Percentiles rank a stretch among this genome's conserved stretches.
Conservation (phyloP, 2,113 vertebrate species). For the Ellobius talpinus region DNA sequence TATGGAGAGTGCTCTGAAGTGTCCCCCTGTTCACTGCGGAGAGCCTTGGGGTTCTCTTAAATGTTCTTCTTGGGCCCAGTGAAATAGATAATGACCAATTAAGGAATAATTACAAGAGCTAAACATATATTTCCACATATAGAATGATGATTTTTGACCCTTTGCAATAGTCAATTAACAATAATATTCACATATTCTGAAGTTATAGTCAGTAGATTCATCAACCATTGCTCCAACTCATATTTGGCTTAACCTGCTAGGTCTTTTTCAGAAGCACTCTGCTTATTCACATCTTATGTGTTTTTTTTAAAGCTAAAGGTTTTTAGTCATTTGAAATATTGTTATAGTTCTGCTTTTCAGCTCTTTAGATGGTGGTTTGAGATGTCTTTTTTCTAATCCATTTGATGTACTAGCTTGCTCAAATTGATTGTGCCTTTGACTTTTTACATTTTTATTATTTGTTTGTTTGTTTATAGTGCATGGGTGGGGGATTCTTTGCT, state of each 20-base stretch:
- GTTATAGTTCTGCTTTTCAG: not conserved
- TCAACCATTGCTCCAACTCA: not conserved
- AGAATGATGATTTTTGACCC: not conserved
- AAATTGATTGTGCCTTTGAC: not conserved
- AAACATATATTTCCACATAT: not conserved
- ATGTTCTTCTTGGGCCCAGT: not conserved
- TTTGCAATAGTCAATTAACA: not conserved
- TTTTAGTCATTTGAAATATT: slow-evolving; percentile 18
- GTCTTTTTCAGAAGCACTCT: not conserved
- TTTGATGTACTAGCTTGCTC: not conserved
- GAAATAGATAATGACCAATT: not conserved
- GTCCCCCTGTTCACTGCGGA: not conserved
- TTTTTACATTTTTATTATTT: not conserved
- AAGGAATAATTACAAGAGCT: not conserved
- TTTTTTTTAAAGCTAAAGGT: not conserved
- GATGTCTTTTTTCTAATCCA: not conserved
- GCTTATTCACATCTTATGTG: not conserved
- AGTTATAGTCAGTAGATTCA: not conserved
- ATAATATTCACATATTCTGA: not conserved
- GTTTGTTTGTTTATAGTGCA: not conserved
- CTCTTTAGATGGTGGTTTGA: slow-evolving; percentile 1
- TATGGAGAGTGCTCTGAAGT: not conserved
- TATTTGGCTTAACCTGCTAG: not conserved
- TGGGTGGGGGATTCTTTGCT: not conserved
- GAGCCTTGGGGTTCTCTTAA: not conserved